Conservation (phyloP, 30 jellyfish, hydroid and myxozoan species). For the Chironex yamaguchii region DNA sequence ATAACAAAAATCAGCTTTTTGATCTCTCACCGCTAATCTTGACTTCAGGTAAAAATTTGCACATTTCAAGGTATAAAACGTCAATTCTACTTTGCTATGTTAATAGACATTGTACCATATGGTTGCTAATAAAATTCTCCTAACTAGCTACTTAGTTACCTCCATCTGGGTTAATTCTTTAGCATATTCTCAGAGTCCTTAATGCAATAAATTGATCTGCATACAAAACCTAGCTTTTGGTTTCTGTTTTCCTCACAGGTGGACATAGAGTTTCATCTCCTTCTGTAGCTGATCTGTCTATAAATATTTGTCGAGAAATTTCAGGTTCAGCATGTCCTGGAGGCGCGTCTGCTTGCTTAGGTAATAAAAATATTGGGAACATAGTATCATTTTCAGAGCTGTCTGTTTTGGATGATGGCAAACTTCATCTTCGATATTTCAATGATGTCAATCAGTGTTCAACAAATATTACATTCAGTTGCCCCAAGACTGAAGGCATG, state of each 20-base stretch:
- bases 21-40: not conserved
- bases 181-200: too few species aligned
- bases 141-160: too few species aligned
- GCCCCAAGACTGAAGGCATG: too few species aligned
- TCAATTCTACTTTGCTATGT: too few species aligned
- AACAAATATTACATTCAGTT: slow-evolving; percentile 66
- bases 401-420: slow-evolving; percentile 54
- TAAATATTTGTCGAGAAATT: slow-evolving; percentile 81
- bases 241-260: slow-evolving; percentile 49
- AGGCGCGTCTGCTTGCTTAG: slow-evolving; percentile 75
- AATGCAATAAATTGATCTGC: too few species aligned
- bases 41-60: not conserved
- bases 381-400: slow-evolving; percentile 49
- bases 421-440: slow-evolving; percentile 38
- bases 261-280: slow-evolving; percentile 59
- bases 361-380: slow-evolving; percentile 46
- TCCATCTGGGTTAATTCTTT: too few species aligned
- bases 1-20: slow-evolving; percentile 23
- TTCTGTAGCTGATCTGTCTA: slow-evolving; percentile 21
- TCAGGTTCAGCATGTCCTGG: slow-evolving; percentile 60
- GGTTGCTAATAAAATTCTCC: too few species aligned
- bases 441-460: slow-evolving; percentile 52
- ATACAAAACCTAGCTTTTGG: not conserved
- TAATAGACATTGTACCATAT: too few species aligned
- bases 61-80: too few species aligned